phyloP scores from a whole-genome alignment of 1,140 invertebrate genomes.

The Antheraea pernyi region DNA sequence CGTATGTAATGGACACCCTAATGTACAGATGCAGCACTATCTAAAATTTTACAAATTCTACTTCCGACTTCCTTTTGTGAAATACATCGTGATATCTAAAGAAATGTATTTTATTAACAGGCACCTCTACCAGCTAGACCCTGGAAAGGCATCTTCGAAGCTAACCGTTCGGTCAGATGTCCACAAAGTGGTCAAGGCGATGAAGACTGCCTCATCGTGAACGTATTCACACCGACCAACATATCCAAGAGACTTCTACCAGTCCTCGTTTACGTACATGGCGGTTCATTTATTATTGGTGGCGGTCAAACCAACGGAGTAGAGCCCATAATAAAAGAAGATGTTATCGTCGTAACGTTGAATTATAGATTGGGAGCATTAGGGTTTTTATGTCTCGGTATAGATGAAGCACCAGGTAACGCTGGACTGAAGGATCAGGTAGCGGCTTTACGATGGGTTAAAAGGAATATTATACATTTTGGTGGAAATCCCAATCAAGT shows the following conservation, averaged over 20 bases:
- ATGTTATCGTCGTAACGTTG: conserved; percentile 83
- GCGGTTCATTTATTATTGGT: conserved; percentile 67
- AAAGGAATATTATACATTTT: conserved; percentile 77
- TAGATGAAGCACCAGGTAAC: conserved; percentile 61
- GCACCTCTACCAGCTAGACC: conserved; percentile 67
- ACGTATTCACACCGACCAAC: conserved; percentile 59
- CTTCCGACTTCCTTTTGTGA: no score
- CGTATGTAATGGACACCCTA: no score
- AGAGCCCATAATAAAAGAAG: conserved; percentile 81
- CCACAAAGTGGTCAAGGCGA: conserved; percentile 29
- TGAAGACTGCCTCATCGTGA: conserved; percentile 72
- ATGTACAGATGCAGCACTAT: no score
- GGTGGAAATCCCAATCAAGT: conserved; percentile 86
- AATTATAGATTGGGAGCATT: conserved; percentile 85
- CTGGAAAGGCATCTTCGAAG: conserved; percentile 41
- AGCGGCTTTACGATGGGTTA: conserved; percentile 51
- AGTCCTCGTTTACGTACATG: conserved; percentile 77
- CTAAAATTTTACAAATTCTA: no score
- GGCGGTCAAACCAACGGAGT: conserved; percentile 67
- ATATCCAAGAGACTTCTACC: conserved; percentile 38
- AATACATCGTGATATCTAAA: not conserved
- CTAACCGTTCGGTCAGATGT: conserved; percentile 45
- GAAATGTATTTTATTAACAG: conserved; percentile 24
- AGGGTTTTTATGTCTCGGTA: conserved; percentile 78
- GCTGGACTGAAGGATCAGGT: conserved; percentile 62